Evolutionary conservation across 1,140 invertebrate genomes (phyloP), one percentile per base, ranked within the genome.

Genomic region (Solenopsis invicta): DNA sequence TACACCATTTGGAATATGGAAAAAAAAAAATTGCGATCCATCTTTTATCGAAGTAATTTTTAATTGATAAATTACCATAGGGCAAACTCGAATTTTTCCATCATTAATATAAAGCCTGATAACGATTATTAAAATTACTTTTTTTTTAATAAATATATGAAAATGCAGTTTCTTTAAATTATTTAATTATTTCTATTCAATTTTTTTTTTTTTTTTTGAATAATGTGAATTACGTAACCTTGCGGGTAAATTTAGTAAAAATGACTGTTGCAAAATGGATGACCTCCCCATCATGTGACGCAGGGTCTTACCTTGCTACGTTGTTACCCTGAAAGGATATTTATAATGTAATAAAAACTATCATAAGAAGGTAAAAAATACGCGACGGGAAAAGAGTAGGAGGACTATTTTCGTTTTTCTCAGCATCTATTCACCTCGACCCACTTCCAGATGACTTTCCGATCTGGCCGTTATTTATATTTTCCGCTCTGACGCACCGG

Each of bases 401-500:
- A 34, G 9, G 21, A 45, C 45, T 48, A 50, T 29, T 54, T 54
- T 62, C 66, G 56, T 72, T 82, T 75, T 84, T 84, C 50, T 10
- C 21, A 5, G 52, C 41, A 59, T 66, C 64, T 61, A 76, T 48
- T 72, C 88, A 85, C 41, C 74, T 87, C 85, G 88, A 89, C 88
- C 88, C 52, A 90, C 66, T 87, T 52, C 72, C 84, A 37, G 59
- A 24, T 75, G 85, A 87, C 48, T 48, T 75, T 77, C 59, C 62
- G 75, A 89, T 89, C 34, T 16, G 69, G 12, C 71, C 71, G 88
- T 81, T 89, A 89, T 89, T 90, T 89, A 87, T 75, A 75, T 75
- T 54, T 48, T 29, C 24, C 29, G 2, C 9, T n/a, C 37, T 37
- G 80, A 82, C 54, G 34, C 59, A 41, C 29, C 54, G 62, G 50